Conservation (phyloP, 1,140 invertebrate species). For the Pseudobourletiella spinata region DNA sequence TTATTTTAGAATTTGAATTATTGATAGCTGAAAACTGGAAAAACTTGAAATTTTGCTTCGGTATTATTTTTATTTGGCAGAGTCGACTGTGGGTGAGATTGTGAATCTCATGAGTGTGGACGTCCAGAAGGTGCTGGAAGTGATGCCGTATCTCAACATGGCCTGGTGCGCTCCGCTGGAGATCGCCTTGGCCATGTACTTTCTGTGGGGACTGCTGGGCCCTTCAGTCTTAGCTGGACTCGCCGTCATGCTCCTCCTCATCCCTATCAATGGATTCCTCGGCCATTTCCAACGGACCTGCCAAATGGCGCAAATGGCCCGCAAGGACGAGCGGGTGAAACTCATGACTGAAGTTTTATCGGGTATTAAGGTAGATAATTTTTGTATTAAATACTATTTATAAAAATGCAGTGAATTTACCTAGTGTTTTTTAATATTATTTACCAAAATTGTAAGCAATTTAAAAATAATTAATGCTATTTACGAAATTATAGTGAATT, state of each 20-base stretch:
- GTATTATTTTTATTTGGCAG: slow-evolving; percentile 85
- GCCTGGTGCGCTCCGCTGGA: slow-evolving; percentile 87
- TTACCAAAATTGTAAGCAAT: too few species aligned
- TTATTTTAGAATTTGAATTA: neutral
- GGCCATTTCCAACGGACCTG: slow-evolving; percentile 46
- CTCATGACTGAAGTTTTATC: slow-evolving; percentile 92
- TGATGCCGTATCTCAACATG: slow-evolving; percentile 85
- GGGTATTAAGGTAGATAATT: slow-evolving; percentile 95
- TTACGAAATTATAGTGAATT: too few species aligned
- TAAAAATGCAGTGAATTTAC: too few species aligned
- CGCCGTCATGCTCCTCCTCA: slow-evolving; percentile 53
- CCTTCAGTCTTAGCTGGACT: slow-evolving; percentile 47
- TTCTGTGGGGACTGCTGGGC: slow-evolving; percentile 77
- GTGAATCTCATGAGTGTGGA: too few species aligned
- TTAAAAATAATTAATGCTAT: too few species aligned
- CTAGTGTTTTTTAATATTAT: too few species aligned
- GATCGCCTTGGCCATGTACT: slow-evolving; percentile 45
- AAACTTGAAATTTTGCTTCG: slow-evolving; percentile 58
- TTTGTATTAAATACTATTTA: too few species aligned
- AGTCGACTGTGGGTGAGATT: slow-evolving; percentile 88
- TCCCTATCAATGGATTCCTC: slow-evolving; percentile 53
- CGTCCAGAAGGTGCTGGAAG: slow-evolving; percentile 79
- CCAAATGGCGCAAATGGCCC: slow-evolving; percentile 81
- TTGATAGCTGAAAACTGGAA: too few species aligned
- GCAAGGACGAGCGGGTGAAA: slow-evolving; percentile 84